phyloP scores from a whole-genome alignment of 1,140 invertebrate genomes.

The Coenobita brevimanus region DNA sequence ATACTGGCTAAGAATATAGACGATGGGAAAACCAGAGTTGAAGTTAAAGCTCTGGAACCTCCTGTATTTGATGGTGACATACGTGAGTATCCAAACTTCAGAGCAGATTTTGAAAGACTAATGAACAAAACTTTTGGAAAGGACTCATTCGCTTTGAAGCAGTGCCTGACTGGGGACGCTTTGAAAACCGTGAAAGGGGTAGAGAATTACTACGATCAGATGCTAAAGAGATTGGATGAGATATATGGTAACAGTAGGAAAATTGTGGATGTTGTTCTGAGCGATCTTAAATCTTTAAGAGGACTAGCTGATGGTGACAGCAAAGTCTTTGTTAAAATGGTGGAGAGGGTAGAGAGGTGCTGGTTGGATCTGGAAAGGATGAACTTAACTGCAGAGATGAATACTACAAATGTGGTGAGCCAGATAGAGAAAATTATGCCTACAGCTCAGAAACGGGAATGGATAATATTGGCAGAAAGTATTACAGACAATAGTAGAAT shows the following conservation, averaged over 20 bases:
- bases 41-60: slow-evolving; percentile 11
- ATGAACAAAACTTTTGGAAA: not conserved
- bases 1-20: not conserved
- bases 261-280: not conserved
- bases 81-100: not conserved
- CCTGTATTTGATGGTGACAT: not conserved
- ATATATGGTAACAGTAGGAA: slow-evolving; percentile 5
- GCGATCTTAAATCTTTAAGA: not conserved
- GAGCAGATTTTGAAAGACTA: not conserved
- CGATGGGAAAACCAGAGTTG: too few species aligned
- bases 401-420: not conserved
- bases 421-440: too few species aligned
- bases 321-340: not conserved
- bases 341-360: slow-evolving; percentile 1
- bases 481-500: too few species aligned
- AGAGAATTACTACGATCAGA: slow-evolving; percentile 9
- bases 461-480: too few species aligned
- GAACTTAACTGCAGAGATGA: not conserved
- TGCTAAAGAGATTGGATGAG: slow-evolving; percentile 9
- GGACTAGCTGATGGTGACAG: not conserved
- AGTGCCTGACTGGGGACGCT: not conserved
- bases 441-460: too few species aligned
- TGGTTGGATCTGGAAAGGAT: slow-evolving; percentile 8
- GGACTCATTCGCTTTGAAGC: not conserved
- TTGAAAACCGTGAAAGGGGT: not conserved